Evolutionary conservation across 2,113 vertebrate species (phyloP).

Genomic region (Patagioenas fasciata): DNA sequence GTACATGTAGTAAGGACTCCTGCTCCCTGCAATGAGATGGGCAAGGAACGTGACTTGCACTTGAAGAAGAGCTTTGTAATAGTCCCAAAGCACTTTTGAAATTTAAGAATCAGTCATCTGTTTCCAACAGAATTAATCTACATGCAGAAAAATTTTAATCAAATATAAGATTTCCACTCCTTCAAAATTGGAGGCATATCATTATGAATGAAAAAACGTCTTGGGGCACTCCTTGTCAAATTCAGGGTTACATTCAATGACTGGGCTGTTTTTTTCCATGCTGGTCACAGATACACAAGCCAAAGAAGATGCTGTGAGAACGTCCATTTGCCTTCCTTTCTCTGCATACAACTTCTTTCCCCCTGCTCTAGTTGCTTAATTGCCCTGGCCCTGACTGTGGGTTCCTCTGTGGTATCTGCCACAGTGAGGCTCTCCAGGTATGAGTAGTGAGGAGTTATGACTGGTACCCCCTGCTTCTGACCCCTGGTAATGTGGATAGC

Average conservation of each 20-base stretch:
- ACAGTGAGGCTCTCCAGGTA: background rate
- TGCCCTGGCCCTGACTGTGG: background rate
- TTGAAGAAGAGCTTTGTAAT: background rate
- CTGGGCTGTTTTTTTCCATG: background rate
- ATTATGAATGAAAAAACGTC: background rate
- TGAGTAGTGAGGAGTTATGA: background rate
- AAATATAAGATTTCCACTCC: background rate
- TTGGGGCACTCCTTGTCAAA: background rate
- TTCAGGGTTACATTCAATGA: background rate
- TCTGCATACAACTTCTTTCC: background rate
- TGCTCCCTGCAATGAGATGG: background rate
- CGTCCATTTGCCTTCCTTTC: background rate
- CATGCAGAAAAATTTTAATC: background rate
- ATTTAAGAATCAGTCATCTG: background rate
- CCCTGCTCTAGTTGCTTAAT: background rate
- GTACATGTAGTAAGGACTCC: background rate
- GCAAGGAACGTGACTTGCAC: background rate
- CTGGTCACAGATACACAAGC: fast-evolving
- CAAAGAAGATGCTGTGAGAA: background rate
- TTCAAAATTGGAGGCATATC: background rate
- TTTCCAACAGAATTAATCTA: background rate
- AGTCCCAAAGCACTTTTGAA: background rate
- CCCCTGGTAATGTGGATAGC: no score
- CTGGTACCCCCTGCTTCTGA: no score
- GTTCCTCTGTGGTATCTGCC: background rate